Conservation (phyloP, 1,140 invertebrate genomes). For the Papilio glaucus region DNA sequence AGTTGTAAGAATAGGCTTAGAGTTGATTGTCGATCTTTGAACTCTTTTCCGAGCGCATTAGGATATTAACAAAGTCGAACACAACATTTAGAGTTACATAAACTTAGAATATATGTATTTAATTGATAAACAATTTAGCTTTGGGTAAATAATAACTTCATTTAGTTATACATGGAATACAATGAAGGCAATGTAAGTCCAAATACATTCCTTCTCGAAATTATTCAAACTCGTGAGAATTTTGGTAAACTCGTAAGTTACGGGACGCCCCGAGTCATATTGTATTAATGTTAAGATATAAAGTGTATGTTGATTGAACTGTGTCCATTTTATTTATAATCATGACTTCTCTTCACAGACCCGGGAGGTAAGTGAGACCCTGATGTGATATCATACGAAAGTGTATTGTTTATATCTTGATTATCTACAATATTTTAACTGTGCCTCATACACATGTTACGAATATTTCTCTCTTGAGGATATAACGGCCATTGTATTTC, state of each 20-base stretch:
- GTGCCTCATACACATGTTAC: conserved; percentile 5
- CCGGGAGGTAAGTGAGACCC: conserved; percentile 75
- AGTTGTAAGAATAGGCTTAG: conserved; percentile 56
- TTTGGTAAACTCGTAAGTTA: conserved; percentile 45
- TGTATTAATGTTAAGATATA: conserved; percentile 82
- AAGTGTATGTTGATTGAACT: conserved; percentile 81
- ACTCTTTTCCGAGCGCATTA: conserved; percentile 62
- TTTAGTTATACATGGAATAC: conserved; percentile 60
- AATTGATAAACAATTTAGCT: conserved; percentile 53
- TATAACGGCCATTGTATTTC: background rate
- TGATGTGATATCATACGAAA: conserved; percentile 38
- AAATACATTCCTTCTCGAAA: conserved; percentile 69
- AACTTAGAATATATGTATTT: conserved; percentile 59
- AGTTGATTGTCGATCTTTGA: conserved; percentile 48
- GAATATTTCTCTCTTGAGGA: background rate
- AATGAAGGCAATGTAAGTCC: conserved; percentile 66
- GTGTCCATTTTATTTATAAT: conserved; percentile 82
- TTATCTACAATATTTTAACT: background rate
- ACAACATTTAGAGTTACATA: conserved; percentile 48
- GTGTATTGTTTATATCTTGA: background rate
- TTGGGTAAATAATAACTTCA: conserved; percentile 52
- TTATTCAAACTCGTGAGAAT: conserved; percentile 57
- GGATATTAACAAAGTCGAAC: conserved; percentile 54
- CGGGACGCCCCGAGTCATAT: conserved; percentile 56
- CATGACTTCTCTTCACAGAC: conserved; percentile 79